These are phyloP conservation scores for Myotis pilosus DNA, from an alignment of 2,797 vertebrate species.

Conservation along the genomic window DNA sequence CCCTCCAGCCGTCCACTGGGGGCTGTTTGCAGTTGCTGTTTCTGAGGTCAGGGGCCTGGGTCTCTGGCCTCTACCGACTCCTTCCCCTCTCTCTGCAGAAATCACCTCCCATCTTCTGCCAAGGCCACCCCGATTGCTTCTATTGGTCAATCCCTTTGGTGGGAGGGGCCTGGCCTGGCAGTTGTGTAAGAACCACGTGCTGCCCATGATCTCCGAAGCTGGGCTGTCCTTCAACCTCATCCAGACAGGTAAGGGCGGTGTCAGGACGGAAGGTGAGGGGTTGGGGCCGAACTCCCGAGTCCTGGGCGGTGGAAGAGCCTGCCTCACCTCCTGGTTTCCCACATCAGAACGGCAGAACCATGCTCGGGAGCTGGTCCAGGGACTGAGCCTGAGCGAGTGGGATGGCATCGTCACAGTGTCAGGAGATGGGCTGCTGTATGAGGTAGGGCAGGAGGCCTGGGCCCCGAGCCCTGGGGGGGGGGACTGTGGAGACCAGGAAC, in stretches of 20 bases:
- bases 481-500: neutral
- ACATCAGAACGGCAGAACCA: conserved; percentile 91
- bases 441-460: conserved; percentile 81
- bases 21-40: neutral
- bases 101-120: conserved; percentile 90
- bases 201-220: conserved; percentile 94
- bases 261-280: too few species aligned
- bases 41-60: neutral
- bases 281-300: neutral
- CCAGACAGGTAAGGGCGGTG: conserved; percentile 87
- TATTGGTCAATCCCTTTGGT: conserved; percentile 94
- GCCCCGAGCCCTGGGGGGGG: neutral
- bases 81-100: conserved; percentile 81
- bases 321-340: neutral
- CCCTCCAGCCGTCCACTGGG: neutral
- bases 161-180: conserved; percentile 92
- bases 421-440: conserved; percentile 93
- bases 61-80: neutral
- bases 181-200: conserved; percentile 92
- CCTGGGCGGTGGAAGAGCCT: neutral
- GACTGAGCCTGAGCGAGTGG: conserved; percentile 90
- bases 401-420: conserved; percentile 93
- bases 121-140: conserved; percentile 89
- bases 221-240: conserved; percentile 96
- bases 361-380: conserved; percentile 91